Evolutionary conservation across 2,888 invertebrate species (phyloP), one percentile per base, ranked within the genome.

Genomic region (Pegoplata infirma): DNA sequence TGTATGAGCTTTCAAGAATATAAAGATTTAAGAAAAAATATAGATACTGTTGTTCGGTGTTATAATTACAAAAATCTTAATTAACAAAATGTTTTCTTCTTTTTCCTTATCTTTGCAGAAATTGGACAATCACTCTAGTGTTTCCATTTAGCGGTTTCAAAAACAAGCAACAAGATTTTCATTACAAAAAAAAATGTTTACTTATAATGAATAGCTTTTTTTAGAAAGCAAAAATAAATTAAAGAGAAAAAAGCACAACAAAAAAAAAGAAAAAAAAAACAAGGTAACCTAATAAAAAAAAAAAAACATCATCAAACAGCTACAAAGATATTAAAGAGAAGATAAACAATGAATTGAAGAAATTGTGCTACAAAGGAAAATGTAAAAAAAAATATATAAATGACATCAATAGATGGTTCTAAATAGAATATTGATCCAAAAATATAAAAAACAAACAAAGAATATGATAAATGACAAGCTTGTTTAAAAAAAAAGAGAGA

Each of bases 141-240:
- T 79, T 79, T 79, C 66, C 61, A 75, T 75, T 67, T 25, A 79
- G 46, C 63, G 79, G 79, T 79, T 79, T 79, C 79, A 79, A 67
- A 19, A 5, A 64, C 21, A 40, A 19, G 63, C 58, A 72, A 63
- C 61, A 68, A 75, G 63, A 67, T 72, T 75, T 72, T 72, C 63
- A 75, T 55, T 28, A 14, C 40, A 53, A 23, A 19, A 1, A 51
- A 51, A 14, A 40, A 40, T 25, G 3, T 25, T 25, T 5, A 25
- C 3, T 6, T 25, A 25, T 25, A 40, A 32, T 8, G 8, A 32
- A 32, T 8, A 8, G 8, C 23, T 32, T 25, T 25, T 25, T 25
- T 25, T 40, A n/a, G n/a, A 56, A 28, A 16, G 14, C 7, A 23
- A 51, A 51, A 1, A 5, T n/a, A 25, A 12, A n/a, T 12, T 25